Evolutionary conservation across 2,888 invertebrate genomes (phyloP).

Genomic region (Tetragonula carbonaria): DNA sequence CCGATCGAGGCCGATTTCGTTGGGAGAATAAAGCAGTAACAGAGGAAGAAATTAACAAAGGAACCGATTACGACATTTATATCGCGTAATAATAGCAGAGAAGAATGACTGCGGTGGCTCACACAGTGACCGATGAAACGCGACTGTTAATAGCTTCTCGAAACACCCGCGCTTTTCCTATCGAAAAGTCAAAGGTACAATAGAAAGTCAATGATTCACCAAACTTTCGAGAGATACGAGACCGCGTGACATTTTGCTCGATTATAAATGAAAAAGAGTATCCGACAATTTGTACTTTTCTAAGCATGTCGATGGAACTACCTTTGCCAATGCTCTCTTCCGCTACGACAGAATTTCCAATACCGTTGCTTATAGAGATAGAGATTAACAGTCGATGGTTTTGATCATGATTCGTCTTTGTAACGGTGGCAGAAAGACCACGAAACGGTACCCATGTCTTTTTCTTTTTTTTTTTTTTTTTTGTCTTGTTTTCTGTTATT

Average conservation of each 20-base stretch:
- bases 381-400: conserved; percentile 20
- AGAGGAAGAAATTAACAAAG: background rate
- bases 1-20: background rate
- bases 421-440: background rate
- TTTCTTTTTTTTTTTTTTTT: background rate
- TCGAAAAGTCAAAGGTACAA: conserved; percentile 14
- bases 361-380: conserved; percentile 12
- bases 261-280: conserved; percentile 22
- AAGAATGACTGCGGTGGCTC: background rate
- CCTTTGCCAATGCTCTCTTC: background rate
- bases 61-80: background rate
- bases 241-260: conserved; percentile 13
- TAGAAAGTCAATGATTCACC: background rate
- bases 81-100: background rate
- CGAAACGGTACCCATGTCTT: conserved; percentile 13
- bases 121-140: background rate
- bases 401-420: conserved; percentile 21
- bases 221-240: background rate
- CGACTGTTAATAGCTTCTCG: background rate
- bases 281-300: conserved; percentile 23
- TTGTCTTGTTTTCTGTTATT: background rate
- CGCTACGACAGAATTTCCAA: conserved; percentile 4
- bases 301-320: conserved; percentile 3
- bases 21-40: background rate
- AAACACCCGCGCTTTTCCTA: background rate